A percentile compares a stretch with the other conserved stretches of the same genome.
Evolutionary conservation across 2,113 vertebrate species (phyloP).

Genomic region (Ctenodactylus gundi): DNA sequence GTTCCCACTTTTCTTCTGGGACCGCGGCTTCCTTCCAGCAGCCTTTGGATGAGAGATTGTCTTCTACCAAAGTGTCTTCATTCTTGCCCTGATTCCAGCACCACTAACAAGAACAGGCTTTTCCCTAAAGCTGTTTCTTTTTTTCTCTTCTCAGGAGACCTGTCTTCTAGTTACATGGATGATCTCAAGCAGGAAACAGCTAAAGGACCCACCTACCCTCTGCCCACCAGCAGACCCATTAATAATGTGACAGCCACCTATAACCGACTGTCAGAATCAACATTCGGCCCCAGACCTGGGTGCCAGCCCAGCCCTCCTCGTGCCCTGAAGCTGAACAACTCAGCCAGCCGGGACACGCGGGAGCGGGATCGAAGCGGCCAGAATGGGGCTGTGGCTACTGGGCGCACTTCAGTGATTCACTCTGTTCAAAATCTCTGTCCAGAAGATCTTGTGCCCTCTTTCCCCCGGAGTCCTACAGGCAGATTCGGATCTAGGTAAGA

Average conservation of each 20-base stretch:
- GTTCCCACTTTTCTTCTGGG: background rate
- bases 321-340: conserved; percentile 42
- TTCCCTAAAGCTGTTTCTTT: background rate
- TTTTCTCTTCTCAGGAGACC: conserved; percentile 68
- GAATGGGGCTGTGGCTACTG: background rate
- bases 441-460: conserved; percentile 50
- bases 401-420: background rate
- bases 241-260: fast-evolving
- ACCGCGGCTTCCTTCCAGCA: background rate
- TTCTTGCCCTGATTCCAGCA: background rate
- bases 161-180: conserved; percentile 45
- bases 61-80: background rate
- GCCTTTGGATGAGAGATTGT: background rate
- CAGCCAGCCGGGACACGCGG: background rate
- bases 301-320: conserved; percentile 54
- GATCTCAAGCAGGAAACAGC: conserved; percentile 66
- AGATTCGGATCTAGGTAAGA: conserved; percentile 69
- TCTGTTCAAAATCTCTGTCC: background rate
- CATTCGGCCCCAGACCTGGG: background rate
- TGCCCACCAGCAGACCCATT: background rate
- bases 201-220: background rate
- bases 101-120: background rate
- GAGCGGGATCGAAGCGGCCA: background rate
- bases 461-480: background rate
- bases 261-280: fast-evolving